These are phyloP conservation scores for Polymixis flavicincta DNA, from an alignment of 2,888 invertebrate genomes.

Conservation along the genomic window DNA sequence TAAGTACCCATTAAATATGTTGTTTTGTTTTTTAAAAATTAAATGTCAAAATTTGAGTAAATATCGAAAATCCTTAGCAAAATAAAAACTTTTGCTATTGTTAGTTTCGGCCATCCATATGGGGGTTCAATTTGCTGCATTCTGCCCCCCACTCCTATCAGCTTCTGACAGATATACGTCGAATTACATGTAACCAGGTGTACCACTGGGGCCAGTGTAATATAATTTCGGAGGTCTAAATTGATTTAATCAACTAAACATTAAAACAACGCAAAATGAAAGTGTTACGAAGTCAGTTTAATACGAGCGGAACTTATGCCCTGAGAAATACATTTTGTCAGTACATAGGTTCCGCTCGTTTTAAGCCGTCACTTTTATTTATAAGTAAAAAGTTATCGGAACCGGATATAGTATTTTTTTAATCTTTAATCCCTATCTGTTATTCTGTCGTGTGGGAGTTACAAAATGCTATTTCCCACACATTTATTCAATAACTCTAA, in stretches of 20 bases:
- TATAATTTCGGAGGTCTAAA: neutral
- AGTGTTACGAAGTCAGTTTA: neutral
- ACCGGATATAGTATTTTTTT: constrained; percentile 37
- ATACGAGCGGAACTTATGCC: neutral
- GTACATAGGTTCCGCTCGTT: constrained; percentile 27
- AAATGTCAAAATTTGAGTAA: no score
- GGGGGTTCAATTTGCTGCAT: no score
- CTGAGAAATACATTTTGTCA: constrained; percentile 23
- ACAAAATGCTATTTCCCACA: constrained; percentile 28
- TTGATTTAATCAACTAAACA: neutral
- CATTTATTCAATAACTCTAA: constrained; percentile 7
- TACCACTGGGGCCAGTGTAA: neutral
- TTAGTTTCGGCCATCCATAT: no score
- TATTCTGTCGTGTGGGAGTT: constrained; percentile 3
- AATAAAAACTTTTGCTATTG: no score
- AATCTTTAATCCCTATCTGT: constrained; percentile 29
- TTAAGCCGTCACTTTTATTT: neutral
- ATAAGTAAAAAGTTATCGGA: constrained; percentile 29
- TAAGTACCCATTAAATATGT: no score
- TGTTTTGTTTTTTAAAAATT: no score
- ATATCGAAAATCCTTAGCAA: no score
- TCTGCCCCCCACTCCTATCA: no score
- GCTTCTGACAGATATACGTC: no score
- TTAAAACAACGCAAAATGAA: neutral
- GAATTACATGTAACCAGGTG: no score